Conservation (phyloP, 2,113 vertebrate species). For the Orthonyx spaldingii region DNA sequence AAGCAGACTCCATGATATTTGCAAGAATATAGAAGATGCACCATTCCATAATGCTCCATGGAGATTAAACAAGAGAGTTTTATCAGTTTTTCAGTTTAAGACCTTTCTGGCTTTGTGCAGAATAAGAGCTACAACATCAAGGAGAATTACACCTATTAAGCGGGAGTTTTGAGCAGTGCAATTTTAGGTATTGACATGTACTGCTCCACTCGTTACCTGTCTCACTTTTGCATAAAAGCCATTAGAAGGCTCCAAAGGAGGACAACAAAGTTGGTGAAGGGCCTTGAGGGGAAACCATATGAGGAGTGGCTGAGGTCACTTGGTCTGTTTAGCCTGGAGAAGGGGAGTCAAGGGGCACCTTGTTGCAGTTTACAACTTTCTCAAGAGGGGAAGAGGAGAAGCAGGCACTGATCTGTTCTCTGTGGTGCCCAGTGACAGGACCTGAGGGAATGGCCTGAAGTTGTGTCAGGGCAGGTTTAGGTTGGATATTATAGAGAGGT, state of each 20-base stretch:
- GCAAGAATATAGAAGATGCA: neutral
- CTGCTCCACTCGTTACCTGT: neutral
- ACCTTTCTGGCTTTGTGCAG: neutral
- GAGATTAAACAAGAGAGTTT: neutral
- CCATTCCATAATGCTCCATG: neutral
- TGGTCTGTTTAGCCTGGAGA: neutral
- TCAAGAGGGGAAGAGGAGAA: neutral
- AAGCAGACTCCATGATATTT: neutral
- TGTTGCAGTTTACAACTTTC: rapidly evolving
- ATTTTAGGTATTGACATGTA: neutral
- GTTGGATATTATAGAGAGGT: rapidly evolving
- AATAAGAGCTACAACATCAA: neutral
- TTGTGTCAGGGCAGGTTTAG: neutral
- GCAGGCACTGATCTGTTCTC: neutral
- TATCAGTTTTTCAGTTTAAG: neutral
- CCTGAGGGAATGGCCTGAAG: rapidly evolving
- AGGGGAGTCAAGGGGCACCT: neutral
- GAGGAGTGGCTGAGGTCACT: neutral
- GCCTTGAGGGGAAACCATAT: rapidly evolving
- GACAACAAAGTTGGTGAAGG: neutral
- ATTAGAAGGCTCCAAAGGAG: neutral
- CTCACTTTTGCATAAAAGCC: neutral
- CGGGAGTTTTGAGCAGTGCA: neutral
- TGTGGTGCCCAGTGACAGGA: neutral
- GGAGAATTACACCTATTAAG: neutral